Conservation (phyloP, 2,797 vertebrate genomes). For the Microchirus variegatus region DNA sequence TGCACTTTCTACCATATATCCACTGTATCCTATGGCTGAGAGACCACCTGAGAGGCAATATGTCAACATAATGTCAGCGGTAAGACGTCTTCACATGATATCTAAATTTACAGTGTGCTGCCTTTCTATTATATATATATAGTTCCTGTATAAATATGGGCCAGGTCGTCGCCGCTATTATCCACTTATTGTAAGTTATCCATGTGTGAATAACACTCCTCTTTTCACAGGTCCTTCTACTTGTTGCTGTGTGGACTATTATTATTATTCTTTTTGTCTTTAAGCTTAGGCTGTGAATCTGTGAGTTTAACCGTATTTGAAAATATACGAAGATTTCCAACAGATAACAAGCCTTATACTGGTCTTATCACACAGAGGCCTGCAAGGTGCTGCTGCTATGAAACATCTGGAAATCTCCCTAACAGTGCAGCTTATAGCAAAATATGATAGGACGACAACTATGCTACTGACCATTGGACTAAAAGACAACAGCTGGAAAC, state of each 20-base stretch:
- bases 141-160: slow-evolving; percentile 60
- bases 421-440: slow-evolving; percentile 1
- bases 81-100: slow-evolving; percentile 72
- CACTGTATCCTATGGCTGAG: slow-evolving; percentile 53
- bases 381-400: slow-evolving; percentile 20
- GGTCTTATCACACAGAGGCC: slow-evolving; percentile 26
- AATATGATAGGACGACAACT: slow-evolving; percentile 15
- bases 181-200: slow-evolving; percentile 58
- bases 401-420: slow-evolving; percentile 17
- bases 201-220: slow-evolving; percentile 31
- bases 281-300: slow-evolving; percentile 6
- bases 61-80: slow-evolving; percentile 74
- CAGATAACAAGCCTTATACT: slow-evolving; percentile 10
- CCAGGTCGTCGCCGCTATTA: slow-evolving; percentile 58
- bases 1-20: slow-evolving; percentile 52
- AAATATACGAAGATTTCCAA: not conserved
- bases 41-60: slow-evolving; percentile 74
- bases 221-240: slow-evolving; percentile 51
- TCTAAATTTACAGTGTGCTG: slow-evolving; percentile 72
- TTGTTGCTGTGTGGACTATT: slow-evolving; percentile 57
- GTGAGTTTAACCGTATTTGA: slow-evolving; percentile 4
- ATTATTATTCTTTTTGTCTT: not conserved
- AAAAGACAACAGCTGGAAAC: slow-evolving; percentile 13
- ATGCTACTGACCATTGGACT: slow-evolving; percentile 5
- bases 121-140: slow-evolving; percentile 57